Conservation (phyloP, 2,113 vertebrate species). For the Psophia crepitans region DNA sequence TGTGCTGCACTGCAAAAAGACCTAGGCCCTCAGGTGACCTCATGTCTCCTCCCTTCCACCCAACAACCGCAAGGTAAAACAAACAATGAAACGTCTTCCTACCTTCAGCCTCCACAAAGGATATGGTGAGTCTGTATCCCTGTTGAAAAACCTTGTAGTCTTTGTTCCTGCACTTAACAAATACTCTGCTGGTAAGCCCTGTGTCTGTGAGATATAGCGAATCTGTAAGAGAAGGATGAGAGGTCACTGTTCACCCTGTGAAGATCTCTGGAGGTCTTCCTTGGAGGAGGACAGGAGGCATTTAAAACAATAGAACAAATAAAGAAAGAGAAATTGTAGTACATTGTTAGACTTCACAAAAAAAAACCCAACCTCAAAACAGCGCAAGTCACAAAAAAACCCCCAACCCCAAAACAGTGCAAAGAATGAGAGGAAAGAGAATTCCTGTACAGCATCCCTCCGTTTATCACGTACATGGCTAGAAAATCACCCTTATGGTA, state of each 20-base stretch:
- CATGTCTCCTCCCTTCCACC: not conserved
- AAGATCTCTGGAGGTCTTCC: not conserved
- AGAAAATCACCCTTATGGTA: not conserved
- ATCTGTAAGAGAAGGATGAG: slow-evolving; percentile 81
- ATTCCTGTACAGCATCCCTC: not conserved
- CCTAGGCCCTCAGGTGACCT: not conserved
- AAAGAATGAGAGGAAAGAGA: not conserved
- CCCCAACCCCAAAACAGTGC: not conserved
- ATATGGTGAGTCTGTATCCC: slow-evolving; percentile 94
- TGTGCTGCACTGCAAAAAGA: not conserved
- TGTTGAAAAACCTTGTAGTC: slow-evolving; percentile 98
- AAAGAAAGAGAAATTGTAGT: not conserved
- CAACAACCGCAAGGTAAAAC: not conserved
- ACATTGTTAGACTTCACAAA: not conserved
- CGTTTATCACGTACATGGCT: not conserved
- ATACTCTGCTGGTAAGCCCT: slow-evolving; percentile 97
- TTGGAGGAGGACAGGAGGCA: not conserved
- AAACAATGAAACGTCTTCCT: not conserved
- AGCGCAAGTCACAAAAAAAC: too few relatives aligned
- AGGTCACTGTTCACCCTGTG: slow-evolving; percentile 35
- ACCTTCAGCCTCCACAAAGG: slow-evolving; percentile 99
- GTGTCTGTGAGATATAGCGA: slow-evolving; percentile 98
- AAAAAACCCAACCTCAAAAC: not conserved
- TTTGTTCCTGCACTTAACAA: slow-evolving; percentile 97
- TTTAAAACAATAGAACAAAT: slow-evolving; percentile 23